Conservation (phyloP, 1,140 invertebrate genomes). For the Drosophila biarmipes region DNA sequence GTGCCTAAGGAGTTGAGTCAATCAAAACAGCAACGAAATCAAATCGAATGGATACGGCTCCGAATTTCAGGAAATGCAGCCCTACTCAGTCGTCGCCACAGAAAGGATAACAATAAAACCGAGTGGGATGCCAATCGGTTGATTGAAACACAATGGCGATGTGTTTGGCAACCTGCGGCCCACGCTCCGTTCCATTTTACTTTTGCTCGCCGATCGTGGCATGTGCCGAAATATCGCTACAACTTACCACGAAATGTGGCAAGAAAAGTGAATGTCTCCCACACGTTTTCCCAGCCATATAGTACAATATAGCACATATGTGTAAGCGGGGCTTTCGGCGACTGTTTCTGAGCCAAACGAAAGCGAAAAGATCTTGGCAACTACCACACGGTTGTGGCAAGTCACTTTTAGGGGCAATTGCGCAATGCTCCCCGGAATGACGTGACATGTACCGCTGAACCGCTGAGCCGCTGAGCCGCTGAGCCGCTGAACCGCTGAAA, state of each 20-base stretch:
- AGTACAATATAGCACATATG: background rate
- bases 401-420: constrained; percentile 45
- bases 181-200: constrained; percentile 2
- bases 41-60: background rate
- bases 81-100: constrained; percentile 4
- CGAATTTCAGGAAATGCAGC: constrained; percentile 1
- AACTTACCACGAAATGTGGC: constrained; percentile 32
- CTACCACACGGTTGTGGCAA: constrained; percentile 43
- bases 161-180: constrained; percentile 14
- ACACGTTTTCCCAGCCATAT: constrained; percentile 25
- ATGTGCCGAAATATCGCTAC: constrained; percentile 28
- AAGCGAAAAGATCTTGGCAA: constrained; percentile 50
- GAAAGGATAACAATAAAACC: constrained; percentile 2
- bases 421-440: constrained; percentile 13
- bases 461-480: constrained; percentile 10
- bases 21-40: background rate
- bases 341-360: constrained; percentile 62
- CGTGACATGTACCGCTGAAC: background rate
- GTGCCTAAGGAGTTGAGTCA: too few species aligned
- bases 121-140: constrained; percentile 1
- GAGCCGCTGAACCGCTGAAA: constrained; percentile 18
- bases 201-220: constrained; percentile 24
- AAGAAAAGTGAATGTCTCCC: constrained; percentile 64
- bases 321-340: background rate
- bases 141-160: constrained; percentile 29